phyloP scores from a whole-genome alignment of 2,797 vertebrate species.

The Girardinus metallicus region DNA sequence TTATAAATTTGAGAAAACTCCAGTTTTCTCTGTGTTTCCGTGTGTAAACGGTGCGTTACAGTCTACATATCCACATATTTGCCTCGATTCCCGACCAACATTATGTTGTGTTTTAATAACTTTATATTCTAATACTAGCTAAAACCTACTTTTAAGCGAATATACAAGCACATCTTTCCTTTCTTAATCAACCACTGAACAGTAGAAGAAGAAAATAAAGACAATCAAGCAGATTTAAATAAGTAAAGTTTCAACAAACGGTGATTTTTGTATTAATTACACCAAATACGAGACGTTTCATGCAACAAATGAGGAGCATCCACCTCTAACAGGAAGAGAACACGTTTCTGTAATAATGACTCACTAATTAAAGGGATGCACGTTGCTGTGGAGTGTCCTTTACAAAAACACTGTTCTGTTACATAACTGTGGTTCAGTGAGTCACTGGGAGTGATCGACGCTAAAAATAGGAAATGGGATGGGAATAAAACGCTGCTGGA shows the following conservation, averaged over 20 bases:
- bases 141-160: not conserved
- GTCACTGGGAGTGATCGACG: not conserved
- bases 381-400: not conserved
- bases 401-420: not conserved
- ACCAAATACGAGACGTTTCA: not conserved
- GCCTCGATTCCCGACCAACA: too few relatives aligned
- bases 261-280: not conserved
- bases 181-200: not conserved
- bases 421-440: constrained; percentile 7
- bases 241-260: not conserved
- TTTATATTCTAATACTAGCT: too few relatives aligned
- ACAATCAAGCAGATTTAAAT: not conserved
- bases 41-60: too few relatives aligned
- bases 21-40: too few relatives aligned
- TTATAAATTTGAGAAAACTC: too few relatives aligned
- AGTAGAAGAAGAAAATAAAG: not conserved
- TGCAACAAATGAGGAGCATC: not conserved
- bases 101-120: too few relatives aligned
- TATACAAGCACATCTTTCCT: not conserved
- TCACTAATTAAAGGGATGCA: not conserved
- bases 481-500: not conserved
- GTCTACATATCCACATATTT: too few relatives aligned
- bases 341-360: not conserved
- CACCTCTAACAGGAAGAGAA: not conserved
- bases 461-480: not conserved